phyloP scores from a whole-genome alignment of 2,888 invertebrate species.

The Miltochrista miniata region DNA sequence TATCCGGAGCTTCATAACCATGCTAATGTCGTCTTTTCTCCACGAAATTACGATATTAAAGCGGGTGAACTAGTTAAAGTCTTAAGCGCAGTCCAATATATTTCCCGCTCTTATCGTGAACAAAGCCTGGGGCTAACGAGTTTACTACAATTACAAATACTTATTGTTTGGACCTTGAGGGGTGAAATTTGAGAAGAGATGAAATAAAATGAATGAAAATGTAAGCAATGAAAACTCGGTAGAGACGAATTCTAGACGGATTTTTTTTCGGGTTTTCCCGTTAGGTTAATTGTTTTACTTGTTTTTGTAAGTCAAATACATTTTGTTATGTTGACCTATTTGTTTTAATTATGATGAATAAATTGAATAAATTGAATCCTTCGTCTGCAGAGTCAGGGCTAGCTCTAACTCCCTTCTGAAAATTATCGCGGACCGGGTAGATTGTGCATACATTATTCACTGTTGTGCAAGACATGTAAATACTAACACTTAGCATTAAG shows the following conservation, averaged over 20 bases:
- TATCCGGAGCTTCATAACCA: slow-evolving; percentile 31
- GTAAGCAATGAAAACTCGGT: slow-evolving; percentile 44
- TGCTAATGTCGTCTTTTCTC: slow-evolving; percentile 31
- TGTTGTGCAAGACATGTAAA: too few relatives aligned
- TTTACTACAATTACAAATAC: too few relatives aligned
- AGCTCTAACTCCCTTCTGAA: too few relatives aligned
- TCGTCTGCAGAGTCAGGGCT: too few relatives aligned
- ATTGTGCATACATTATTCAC: too few relatives aligned
- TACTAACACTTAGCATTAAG: too few relatives aligned
- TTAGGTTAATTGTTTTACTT: slow-evolving; percentile 31
- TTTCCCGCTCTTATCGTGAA: slow-evolving; percentile 39
- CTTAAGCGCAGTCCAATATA: slow-evolving; percentile 45
- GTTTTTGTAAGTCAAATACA: slow-evolving; percentile 13
- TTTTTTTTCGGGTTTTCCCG: slow-evolving; percentile 13
- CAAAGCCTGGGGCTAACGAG: slow-evolving; percentile 53
- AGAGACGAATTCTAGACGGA: slow-evolving; percentile 25
- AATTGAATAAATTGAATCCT: too few relatives aligned
- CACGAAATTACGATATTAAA: slow-evolving; percentile 23
- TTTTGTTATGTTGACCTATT: slow-evolving; percentile 19
- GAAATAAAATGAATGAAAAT: slow-evolving; percentile 42
- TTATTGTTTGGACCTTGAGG: too few relatives aligned
- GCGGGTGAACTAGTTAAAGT: slow-evolving; percentile 18
- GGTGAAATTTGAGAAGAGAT: slow-evolving; percentile 3
- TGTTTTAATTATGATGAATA: too few relatives aligned
- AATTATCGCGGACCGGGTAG: too few relatives aligned